Percentiles rank a stretch among this genome's conserved stretches.
phyloP scores from a whole-genome alignment of 2,888 invertebrate species.

The Trilocha varians region DNA sequence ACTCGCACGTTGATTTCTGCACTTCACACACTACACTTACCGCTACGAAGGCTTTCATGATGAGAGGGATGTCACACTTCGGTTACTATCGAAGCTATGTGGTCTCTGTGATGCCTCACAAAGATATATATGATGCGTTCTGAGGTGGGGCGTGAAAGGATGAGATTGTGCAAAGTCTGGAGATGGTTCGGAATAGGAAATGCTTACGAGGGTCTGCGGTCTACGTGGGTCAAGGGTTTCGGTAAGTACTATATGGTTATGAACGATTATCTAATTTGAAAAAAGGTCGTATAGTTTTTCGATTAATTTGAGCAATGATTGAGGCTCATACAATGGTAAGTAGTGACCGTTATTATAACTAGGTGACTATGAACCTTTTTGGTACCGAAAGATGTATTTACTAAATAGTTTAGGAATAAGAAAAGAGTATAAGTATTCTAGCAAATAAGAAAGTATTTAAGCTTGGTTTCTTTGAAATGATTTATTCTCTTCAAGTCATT shows the following conservation, averaged over 20 bases:
- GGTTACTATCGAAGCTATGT: slow-evolving; percentile 61
- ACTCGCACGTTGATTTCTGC: slow-evolving; percentile 42
- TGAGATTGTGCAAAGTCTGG: slow-evolving; percentile 66
- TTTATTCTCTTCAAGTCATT: too few relatives aligned
- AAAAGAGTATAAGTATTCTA: too few relatives aligned
- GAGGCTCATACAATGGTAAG: too few relatives aligned
- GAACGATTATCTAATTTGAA: too few relatives aligned
- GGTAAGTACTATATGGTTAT: not conserved
- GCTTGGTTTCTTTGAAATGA: too few relatives aligned
- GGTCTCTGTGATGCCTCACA: slow-evolving; percentile 43
- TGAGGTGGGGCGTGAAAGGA: slow-evolving; percentile 71
- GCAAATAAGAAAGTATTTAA: too few relatives aligned
- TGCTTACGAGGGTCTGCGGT: slow-evolving; percentile 57
- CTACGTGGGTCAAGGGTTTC: slow-evolving; percentile 42
- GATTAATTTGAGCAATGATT: too few relatives aligned
- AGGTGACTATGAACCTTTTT: too few relatives aligned
- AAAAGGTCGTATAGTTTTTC: too few relatives aligned
- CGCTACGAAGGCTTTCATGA: slow-evolving; percentile 71
- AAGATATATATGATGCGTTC: slow-evolving; percentile 52
- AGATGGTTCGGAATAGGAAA: slow-evolving; percentile 63
- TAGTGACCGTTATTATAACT: too few relatives aligned
- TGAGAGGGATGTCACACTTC: slow-evolving; percentile 65
- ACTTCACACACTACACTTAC: slow-evolving; percentile 60
- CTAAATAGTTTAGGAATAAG: too few relatives aligned
- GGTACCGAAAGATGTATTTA: too few relatives aligned